phyloP scores from a whole-genome alignment of 2,797 vertebrate genomes.

The Benthosema pterotum region DNA sequence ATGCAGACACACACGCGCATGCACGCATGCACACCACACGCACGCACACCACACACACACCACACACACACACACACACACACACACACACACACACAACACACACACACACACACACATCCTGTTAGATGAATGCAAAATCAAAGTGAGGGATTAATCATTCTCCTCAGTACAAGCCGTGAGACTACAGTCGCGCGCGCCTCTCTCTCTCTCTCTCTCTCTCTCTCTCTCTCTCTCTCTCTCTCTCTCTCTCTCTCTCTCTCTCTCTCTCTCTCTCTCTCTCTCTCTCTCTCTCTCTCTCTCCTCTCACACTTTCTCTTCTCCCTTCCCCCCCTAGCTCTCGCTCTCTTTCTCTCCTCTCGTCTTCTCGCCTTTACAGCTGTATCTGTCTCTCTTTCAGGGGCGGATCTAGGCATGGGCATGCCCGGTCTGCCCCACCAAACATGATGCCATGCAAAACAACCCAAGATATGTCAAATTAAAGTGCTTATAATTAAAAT shows the following conservation, averaged over 20 bases:
- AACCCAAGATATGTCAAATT: no score
- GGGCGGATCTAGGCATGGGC: no score
- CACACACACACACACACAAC: conserved; percentile 13
- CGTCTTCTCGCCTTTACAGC: no score
- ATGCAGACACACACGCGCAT: neutral
- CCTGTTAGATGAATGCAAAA: conserved; percentile 62
- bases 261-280: neutral
- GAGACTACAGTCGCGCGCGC: conserved; percentile 27
- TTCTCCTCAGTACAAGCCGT: conserved; percentile 68
- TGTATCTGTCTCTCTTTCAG: conserved; percentile 2
- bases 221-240: conserved; percentile 11
- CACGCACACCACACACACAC: conserved; percentile 30
- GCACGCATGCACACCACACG: conserved; percentile 2
- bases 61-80: conserved; percentile 9
- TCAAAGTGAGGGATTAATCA: conserved; percentile 73
- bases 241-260: conserved; percentile 14
- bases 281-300: neutral
- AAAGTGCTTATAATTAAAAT: no score
- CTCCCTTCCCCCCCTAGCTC: neutral
- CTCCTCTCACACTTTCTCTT: neutral
- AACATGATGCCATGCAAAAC: no score
- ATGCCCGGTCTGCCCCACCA: no score
- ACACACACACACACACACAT: conserved; percentile 37
- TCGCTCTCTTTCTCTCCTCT: conserved; percentile 2
- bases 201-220: conserved; percentile 2